Percentiles rank a stretch among this genome's conserved stretches.
phyloP scores from a whole-genome alignment of 2,888 invertebrate genomes.

The Coelinius sp. region DNA sequence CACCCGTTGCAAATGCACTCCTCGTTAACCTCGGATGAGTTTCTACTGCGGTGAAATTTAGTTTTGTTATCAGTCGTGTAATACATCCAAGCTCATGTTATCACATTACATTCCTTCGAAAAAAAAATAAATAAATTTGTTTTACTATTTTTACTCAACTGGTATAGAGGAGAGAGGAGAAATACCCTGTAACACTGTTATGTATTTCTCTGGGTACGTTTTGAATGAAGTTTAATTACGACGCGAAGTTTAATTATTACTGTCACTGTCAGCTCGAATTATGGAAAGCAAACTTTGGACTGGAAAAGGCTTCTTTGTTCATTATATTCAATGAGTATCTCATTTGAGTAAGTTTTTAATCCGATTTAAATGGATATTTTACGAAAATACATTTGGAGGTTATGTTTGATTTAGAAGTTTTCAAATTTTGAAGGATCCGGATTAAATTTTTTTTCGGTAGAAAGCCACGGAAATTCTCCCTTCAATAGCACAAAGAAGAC shows the following conservation, averaged over 20 bases:
- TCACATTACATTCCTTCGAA: neutral
- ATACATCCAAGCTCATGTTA: neutral
- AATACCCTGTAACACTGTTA: neutral
- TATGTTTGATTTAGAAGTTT: too few relatives aligned
- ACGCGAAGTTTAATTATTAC: slow-evolving; percentile 47
- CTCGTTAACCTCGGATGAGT: slow-evolving; percentile 14
- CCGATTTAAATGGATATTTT: neutral
- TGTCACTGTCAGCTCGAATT: slow-evolving; percentile 42
- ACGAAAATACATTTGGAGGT: neutral
- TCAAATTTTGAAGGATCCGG: too few relatives aligned
- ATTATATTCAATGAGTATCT: neutral
- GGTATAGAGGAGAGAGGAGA: neutral
- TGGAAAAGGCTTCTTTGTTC: neutral
- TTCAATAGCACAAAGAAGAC: too few relatives aligned
- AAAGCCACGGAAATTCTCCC: too few relatives aligned
- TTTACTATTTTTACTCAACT: neutral
- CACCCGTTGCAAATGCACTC: slow-evolving; percentile 12
- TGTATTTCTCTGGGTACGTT: slow-evolving; percentile 35
- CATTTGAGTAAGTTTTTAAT: neutral
- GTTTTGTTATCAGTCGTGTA: slow-evolving; percentile 13
- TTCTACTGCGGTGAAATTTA: neutral
- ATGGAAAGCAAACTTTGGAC: neutral
- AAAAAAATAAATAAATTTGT: neutral
- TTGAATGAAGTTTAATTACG: slow-evolving; percentile 46
- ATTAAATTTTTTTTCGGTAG: too few relatives aligned